Percentiles rank a stretch among this genome's conserved stretches.
These are phyloP conservation scores for Chrysopa pallens DNA, from an alignment of 1,140 invertebrate genomes.

Conservation along the genomic window DNA sequence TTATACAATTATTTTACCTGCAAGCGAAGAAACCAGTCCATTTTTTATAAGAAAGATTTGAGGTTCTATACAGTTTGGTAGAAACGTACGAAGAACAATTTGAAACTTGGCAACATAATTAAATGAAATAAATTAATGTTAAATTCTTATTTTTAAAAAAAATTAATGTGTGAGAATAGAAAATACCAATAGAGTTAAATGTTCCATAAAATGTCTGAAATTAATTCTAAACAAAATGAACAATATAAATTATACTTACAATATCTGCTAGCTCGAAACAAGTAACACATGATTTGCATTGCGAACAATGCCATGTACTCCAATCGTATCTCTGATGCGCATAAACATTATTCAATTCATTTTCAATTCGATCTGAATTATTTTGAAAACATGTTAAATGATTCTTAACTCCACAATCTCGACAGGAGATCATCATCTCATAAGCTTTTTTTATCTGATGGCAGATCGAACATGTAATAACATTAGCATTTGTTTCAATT, in stretches of 20 bases:
- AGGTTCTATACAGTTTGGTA: too few species aligned
- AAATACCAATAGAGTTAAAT: neutral
- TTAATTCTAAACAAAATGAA: conserved; percentile 4
- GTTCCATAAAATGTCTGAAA: neutral
- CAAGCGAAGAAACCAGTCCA: too few species aligned
- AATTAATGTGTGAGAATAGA: too few species aligned
- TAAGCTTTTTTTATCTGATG: conserved; percentile 33
- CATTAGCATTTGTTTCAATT: conserved; percentile 14
- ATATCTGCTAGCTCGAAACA: conserved; percentile 51
- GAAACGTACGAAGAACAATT: too few species aligned
- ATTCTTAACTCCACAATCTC: conserved; percentile 56
- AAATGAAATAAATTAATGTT: too few species aligned
- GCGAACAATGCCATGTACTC: conserved; percentile 51
- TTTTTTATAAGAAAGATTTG: too few species aligned
- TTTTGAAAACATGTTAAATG: neutral
- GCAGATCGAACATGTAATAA: conserved; percentile 33
- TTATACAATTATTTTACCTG: too few species aligned
- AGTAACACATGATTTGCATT: conserved; percentile 48
- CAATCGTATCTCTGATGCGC: neutral
- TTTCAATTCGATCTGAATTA: neutral
- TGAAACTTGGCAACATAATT: too few species aligned
- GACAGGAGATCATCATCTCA: conserved; percentile 53
- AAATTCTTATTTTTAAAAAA: too few species aligned
- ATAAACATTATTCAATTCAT: neutral
- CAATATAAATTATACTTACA: conserved; percentile 27